Evolutionary conservation across 2,797 vertebrate species (phyloP), one percentile per base, ranked within the genome.

Genomic region (Balearica regulorum): DNA sequence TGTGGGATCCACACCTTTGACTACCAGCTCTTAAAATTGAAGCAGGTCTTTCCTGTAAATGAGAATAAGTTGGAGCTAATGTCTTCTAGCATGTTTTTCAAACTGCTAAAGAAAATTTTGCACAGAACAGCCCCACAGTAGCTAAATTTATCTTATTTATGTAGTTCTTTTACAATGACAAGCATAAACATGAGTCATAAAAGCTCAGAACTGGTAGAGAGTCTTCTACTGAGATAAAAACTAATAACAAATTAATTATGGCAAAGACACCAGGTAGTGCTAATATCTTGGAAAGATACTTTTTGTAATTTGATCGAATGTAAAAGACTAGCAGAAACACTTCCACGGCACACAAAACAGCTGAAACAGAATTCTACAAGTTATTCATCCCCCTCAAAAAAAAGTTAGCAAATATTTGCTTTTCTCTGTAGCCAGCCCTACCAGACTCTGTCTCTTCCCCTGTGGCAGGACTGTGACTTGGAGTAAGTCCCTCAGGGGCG

Each of bases 321-420:
- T 57, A 49, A 75, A 70, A 83, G 29, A 53, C 26, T 20, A 77
- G 16, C 18, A 73, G 73, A 84, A 91, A 55, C 17, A 55, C 10
- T n/a, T 79, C 35, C 21, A 57, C 0, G 0, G 9, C 28, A 68
- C 0, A 0, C 21, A 58, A 72, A 25, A 3, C 39, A 70, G 8
- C 10, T 58, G 48, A 78, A 91, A 60, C 16, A 43, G 26, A 88
- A 93, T 61, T 60, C 31, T 51, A 25, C 9, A 69, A 51, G 28
- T 75, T 41, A 72, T 33, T 41, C 2, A 66, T 11, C 2, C 41
- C 21, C 8, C 4, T n/a, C 26, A 15, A 16, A 51, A 49, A 0
- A 54, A 62, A 35, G 7, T 28, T 37, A 22, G 16, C 10, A 78
- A 72, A 71, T 62, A 87, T 49, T 57, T 75, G 61, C 13, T 78